Percentiles rank a stretch among this genome's conserved stretches.
phyloP scores from a whole-genome alignment of 2,113 vertebrate species.

The Catagonus wagneri region DNA sequence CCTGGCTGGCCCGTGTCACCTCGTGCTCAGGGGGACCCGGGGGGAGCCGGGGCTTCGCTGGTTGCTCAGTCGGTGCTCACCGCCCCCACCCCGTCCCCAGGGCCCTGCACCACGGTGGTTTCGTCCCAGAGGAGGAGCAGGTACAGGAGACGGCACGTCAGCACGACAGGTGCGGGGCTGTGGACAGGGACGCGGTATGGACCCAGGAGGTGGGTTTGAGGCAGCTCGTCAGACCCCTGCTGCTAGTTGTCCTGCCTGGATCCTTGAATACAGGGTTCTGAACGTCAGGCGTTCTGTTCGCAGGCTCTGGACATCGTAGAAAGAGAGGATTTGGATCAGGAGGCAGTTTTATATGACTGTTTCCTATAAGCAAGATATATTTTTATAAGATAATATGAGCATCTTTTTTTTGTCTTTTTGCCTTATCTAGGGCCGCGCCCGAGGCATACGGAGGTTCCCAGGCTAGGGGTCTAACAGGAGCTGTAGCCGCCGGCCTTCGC shows the following conservation, averaged over 20 bases:
- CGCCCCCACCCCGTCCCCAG: background rate
- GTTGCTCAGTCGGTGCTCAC: background rate
- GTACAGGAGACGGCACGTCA: background rate
- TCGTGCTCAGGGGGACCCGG: accelerated
- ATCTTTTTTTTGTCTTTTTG: too few relatives aligned
- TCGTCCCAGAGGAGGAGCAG: background rate
- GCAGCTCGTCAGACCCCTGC: background rate
- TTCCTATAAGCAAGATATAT: background rate
- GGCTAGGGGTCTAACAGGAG: too few relatives aligned
- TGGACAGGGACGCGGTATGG: accelerated
- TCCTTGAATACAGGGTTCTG: background rate
- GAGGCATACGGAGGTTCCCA: too few relatives aligned
- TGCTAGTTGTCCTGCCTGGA: background rate
- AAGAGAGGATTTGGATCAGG: background rate
- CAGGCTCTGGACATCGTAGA: background rate
- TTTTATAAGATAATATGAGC: too few relatives aligned
- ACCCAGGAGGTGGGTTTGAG: background rate
- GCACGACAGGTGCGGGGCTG: too few relatives aligned
- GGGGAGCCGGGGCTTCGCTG: accelerated
- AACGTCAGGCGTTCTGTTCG: accelerated
- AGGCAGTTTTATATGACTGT: background rate
- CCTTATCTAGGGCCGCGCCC: too few relatives aligned
- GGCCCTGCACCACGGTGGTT: too few relatives aligned
- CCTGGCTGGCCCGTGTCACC: accelerated
- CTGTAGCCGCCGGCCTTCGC: too few relatives aligned